These are phyloP conservation scores for Dinoponera quadriceps DNA, from an alignment of 1,140 invertebrate species.

Conservation along the genomic window DNA sequence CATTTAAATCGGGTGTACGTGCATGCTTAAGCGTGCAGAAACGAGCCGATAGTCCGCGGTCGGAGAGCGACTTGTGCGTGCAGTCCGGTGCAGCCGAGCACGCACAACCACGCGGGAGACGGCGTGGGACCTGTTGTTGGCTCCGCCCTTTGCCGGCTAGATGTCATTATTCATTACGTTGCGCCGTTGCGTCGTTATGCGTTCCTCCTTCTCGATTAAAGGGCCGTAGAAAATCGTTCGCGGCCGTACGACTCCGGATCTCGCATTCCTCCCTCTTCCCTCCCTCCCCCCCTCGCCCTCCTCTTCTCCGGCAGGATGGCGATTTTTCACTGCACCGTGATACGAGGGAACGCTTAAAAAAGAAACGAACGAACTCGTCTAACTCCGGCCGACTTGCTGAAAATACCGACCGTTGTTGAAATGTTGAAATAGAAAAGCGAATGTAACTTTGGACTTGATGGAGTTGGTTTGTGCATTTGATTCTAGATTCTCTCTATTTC, in stretches of 20 bases:
- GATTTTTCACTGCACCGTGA: not conserved
- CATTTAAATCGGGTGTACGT: constrained; percentile 61
- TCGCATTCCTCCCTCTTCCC: not conserved
- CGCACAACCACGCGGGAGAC: constrained; percentile 52
- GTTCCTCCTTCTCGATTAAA: constrained; percentile 72
- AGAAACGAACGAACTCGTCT: not conserved
- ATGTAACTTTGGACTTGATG: not conserved
- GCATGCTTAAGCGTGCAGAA: constrained; percentile 61
- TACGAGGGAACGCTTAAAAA: constrained; percentile 9
- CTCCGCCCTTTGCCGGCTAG: constrained; percentile 70
- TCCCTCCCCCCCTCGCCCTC: not conserved
- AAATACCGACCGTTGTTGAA: constrained; percentile 4
- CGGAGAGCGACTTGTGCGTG: constrained; percentile 33
- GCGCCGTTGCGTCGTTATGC: constrained; percentile 48
- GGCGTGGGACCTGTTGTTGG: constrained; percentile 70
- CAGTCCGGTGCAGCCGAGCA: constrained; percentile 13
- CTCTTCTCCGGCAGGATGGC: too few relatives aligned
- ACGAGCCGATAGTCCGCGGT: constrained; percentile 35
- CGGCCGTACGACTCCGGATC: not conserved
- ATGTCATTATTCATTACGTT: constrained; percentile 77
- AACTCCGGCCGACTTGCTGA: not conserved
- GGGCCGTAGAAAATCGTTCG: constrained; percentile 44
- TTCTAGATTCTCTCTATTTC: constrained; percentile 12
- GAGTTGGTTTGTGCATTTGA: constrained; percentile 11
- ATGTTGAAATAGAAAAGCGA: not conserved